Percentiles rank a stretch among this genome's conserved stretches.
These are phyloP conservation scores for Eulemur rubriventer DNA, from an alignment of 2,797 vertebrate species.

Conservation along the genomic window DNA sequence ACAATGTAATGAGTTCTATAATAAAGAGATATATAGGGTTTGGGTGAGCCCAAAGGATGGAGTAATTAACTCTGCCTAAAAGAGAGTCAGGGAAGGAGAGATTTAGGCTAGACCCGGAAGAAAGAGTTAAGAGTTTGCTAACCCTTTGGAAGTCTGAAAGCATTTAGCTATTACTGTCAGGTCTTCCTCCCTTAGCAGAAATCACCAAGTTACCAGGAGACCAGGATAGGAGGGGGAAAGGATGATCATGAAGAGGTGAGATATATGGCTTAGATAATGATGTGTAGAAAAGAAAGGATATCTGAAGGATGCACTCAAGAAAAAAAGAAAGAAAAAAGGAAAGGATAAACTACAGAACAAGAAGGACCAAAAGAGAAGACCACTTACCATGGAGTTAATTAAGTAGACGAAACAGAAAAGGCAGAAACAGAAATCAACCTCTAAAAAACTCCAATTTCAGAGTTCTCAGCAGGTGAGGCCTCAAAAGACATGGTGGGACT, in stretches of 20 bases:
- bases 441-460: background rate
- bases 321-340: background rate
- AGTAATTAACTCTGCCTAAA: background rate
- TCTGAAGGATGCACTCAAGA: no score
- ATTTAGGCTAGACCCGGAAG: background rate
- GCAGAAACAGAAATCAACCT: constrained; percentile 27
- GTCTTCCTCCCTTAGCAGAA: constrained; percentile 18
- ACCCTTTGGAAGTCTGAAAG: constrained; percentile 3
- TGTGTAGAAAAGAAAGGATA: background rate
- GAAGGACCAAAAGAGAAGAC: background rate
- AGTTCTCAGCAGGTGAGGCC: background rate
- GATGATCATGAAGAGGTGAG: background rate
- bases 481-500: background rate
- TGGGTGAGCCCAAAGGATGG: background rate
- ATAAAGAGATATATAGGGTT: background rate
- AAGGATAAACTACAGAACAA: background rate
- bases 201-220: background rate
- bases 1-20: background rate
- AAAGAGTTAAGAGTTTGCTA: background rate
- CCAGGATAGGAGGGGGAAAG: background rate
- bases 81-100: background rate
- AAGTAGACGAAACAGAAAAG: background rate
- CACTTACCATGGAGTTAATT: background rate
- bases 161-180: background rate
- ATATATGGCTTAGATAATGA: background rate